A percentile compares a stretch with the other conserved stretches of the same genome.
These are phyloP conservation scores for Agrilus mali DNA, from an alignment of 2,888 invertebrate genomes.

Conservation along the genomic window DNA sequence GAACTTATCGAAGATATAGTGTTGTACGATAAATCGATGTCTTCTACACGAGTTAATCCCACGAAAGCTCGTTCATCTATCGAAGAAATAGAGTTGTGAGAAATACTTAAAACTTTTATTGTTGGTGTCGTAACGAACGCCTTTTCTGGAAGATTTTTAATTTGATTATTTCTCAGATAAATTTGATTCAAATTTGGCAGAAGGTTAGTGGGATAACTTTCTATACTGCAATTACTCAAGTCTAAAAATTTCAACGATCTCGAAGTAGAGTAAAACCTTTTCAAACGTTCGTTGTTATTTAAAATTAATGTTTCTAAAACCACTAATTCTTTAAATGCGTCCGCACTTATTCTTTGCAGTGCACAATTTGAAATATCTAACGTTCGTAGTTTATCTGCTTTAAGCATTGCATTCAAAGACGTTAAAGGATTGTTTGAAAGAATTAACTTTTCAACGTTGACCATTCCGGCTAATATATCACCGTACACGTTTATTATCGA, in stretches of 20 bases:
- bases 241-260: slow-evolving; percentile 44
- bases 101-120: slow-evolving; percentile 49
- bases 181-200: slow-evolving; percentile 47
- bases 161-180: slow-evolving; percentile 49
- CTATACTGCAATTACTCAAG: slow-evolving; percentile 48
- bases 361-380: slow-evolving; percentile 47
- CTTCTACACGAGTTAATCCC: slow-evolving; percentile 42
- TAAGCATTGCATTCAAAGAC: slow-evolving; percentile 14
- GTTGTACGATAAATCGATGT: slow-evolving; percentile 58
- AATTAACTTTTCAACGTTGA: slow-evolving; percentile 40
- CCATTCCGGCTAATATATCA: slow-evolving; percentile 39
- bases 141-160: slow-evolving; percentile 42
- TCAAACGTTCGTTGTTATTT: slow-evolving; percentile 46
- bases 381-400: slow-evolving; percentile 24
- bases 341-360: slow-evolving; percentile 37
- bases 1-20: slow-evolving; percentile 47
- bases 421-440: slow-evolving; percentile 32
- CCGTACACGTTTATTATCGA: slow-evolving; percentile 43
- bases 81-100: slow-evolving; percentile 50
- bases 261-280: slow-evolving; percentile 34
- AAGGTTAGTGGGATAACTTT: slow-evolving; percentile 45
- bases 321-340: slow-evolving; percentile 45
- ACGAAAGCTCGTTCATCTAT: slow-evolving; percentile 49
- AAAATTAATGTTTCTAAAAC: slow-evolving; percentile 47
- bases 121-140: slow-evolving; percentile 50